Evolutionary conservation across 2,113 vertebrate species (phyloP).

Genomic region (Malurus alboscapulatus): DNA sequence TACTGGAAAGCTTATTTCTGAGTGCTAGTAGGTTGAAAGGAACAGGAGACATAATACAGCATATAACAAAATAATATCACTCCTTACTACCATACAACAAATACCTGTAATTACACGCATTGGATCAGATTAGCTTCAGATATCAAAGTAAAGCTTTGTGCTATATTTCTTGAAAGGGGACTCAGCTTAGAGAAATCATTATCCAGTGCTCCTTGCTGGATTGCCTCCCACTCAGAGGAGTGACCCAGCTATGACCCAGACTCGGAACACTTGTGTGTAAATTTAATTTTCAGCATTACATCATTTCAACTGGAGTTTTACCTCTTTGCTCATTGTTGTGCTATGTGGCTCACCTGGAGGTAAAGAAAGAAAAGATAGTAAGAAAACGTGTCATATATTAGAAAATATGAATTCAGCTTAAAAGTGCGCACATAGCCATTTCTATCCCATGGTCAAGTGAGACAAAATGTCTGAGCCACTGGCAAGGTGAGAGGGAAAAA

Average conservation of each 20-base stretch:
- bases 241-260: conserved; percentile 58
- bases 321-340: conserved; percentile 40
- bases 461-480: neutral
- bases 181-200: conserved; percentile 45
- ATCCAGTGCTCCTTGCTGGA: conserved; percentile 41
- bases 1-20: conserved; percentile 21
- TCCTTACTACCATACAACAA: neutral
- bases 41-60: neutral
- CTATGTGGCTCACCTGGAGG: conserved; percentile 38
- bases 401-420: neutral
- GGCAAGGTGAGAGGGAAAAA: neutral
- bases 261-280: conserved; percentile 43
- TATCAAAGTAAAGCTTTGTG: conserved; percentile 22
- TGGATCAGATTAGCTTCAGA: conserved; percentile 41
- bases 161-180: conserved; percentile 27
- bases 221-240: conserved; percentile 39
- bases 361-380: neutral
- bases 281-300: conserved; percentile 61
- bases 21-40: neutral
- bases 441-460: neutral
- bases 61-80: neutral
- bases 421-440: neutral
- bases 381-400: neutral
- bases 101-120: neutral
- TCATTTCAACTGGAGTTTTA: conserved; percentile 40